phyloP scores from a whole-genome alignment of 2,888 invertebrate species.

The Hirtodrosophila alboralis region DNA sequence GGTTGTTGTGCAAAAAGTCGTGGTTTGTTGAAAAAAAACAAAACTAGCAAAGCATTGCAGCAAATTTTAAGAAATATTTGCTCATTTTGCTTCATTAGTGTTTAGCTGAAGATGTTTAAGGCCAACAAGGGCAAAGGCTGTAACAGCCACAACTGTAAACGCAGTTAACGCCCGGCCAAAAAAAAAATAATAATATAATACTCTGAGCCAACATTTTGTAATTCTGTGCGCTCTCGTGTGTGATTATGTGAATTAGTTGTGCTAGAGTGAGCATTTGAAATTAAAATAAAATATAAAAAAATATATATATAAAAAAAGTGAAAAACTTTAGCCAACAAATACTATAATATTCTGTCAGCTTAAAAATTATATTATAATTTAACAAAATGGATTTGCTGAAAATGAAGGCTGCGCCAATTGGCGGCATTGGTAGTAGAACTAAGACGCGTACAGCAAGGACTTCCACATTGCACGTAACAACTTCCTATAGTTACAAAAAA shows the following conservation, averaged over 20 bases:
- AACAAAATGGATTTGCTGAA: conserved; percentile 73
- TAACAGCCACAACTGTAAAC: conserved; percentile 11
- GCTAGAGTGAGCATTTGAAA: conserved; percentile 61
- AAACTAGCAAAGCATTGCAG: conserved; percentile 26
- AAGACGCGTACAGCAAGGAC: conserved; percentile 52
- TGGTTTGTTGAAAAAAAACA: too few species aligned
- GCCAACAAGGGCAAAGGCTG: conserved; percentile 47
- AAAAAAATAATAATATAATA: conserved; percentile 6
- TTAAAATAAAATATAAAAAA: conserved; percentile 66
- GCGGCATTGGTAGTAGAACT: conserved; percentile 32
- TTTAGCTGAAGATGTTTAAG: conserved; percentile 55
- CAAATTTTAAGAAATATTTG: conserved; percentile 69
- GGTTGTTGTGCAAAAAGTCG: conserved; percentile 65
- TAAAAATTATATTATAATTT: conserved; percentile 55
- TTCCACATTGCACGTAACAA: conserved; percentile 68
- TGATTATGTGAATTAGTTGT: conserved; percentile 21
- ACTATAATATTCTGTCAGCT: conserved; percentile 16
- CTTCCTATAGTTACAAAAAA: conserved; percentile 53
- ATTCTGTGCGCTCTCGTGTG: conserved; percentile 21
- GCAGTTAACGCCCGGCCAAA: conserved; percentile 17
- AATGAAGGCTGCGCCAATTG: conserved; percentile 47
- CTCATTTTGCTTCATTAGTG: conserved; percentile 76
- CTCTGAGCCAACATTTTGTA: conserved; percentile 28
- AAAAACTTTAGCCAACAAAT: conserved; percentile 21
- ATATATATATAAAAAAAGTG: conserved; percentile 15